Base-by-base conservation (phyloP, 1,140 invertebrate genomes). In the Sarcophaga bullata region DNA sequence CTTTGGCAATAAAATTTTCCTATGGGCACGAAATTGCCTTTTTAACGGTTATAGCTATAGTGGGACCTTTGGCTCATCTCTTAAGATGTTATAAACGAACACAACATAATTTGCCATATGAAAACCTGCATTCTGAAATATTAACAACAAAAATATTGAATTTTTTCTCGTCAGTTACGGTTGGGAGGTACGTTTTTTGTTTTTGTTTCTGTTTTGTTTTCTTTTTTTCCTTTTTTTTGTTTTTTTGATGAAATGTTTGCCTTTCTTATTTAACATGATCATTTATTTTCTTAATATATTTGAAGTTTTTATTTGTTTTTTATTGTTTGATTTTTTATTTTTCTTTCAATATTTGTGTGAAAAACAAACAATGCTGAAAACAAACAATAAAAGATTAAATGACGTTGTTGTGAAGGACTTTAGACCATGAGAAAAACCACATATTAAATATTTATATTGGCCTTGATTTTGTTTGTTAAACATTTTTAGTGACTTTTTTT, bases 381-480 rank as follows among this genome's bases (percentile, higher is more conserved):
- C n/a, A n/a, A n/a, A n/a, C 62, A 68, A 68, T 68, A 68, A 17
- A 19, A 68, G 11, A 62, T 19, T 19, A 19, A 68, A 8, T 17
- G 62, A 68, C 58, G 15, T n/a, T 62, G 25, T n/a, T 37, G 25
- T 37, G 25, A 4, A 37, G n/a, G 25, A 68, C 17, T 17, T 68
- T 68, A 9, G 19, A 68, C n/a, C n/a, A 68, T 19, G 19, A 15
- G 19, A 19, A 68, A 68, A 68, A 15, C n/a, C 62, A 68, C 62
- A 19, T 68, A 8, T 68, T 68, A 68, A 68, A 68, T 68, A 68
- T 68, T 68, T 68, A 19, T 68, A 19, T 68, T 68, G 17, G 10
- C 62, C 19, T 68, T 25, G 62, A 68, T 68, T 58, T 68, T 68
- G 62, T 68, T 68, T 68, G 62, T 68, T 68, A 68, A 68, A 68